A percentile compares a stretch with the other conserved stretches of the same genome.
phyloP scores from a whole-genome alignment of 2,888 invertebrate genomes.

The Tortricodes alternella region DNA sequence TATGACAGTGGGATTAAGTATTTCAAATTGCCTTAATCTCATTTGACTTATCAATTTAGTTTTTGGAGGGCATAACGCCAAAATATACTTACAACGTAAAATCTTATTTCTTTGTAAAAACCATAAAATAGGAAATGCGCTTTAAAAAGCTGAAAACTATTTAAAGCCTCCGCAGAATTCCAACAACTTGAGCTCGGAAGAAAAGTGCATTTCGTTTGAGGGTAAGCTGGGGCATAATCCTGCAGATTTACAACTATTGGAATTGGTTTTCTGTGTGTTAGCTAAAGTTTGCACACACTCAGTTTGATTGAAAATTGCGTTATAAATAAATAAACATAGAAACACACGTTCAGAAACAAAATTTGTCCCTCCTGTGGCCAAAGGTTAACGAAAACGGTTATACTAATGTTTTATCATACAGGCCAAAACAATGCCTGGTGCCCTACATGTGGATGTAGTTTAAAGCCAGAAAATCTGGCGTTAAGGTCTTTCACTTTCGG shows the following conservation, averaged over 20 bases:
- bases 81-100: too few relatives aligned
- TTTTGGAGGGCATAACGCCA: too few relatives aligned
- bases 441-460: too few relatives aligned
- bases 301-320: not conserved
- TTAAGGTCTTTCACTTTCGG: too few relatives aligned
- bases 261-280: slow-evolving; percentile 8
- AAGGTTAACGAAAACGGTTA: too few relatives aligned
- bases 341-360: not conserved
- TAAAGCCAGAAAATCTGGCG: too few relatives aligned
- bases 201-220: slow-evolving; percentile 20
- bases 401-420: not conserved
- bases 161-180: not conserved
- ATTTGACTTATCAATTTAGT: too few relatives aligned
- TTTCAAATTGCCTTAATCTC: too few relatives aligned
- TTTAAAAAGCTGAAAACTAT: slow-evolving; percentile 1
- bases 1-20: too few relatives aligned
- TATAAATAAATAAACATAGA: too few relatives aligned
- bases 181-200: slow-evolving; percentile 12
- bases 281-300: not conserved
- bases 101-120: not conserved
- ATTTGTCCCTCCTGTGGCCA: too few relatives aligned
- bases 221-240: slow-evolving; percentile 11
- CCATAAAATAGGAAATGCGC: not conserved
- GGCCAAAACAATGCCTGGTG: too few relatives aligned
- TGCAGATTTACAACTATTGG: slow-evolving; percentile 17